Percentiles rank a stretch among this genome's conserved stretches.
These are phyloP conservation scores for Atherinomorus stipes DNA, from an alignment of 2,113 vertebrate genomes.

Conservation along the genomic window DNA sequence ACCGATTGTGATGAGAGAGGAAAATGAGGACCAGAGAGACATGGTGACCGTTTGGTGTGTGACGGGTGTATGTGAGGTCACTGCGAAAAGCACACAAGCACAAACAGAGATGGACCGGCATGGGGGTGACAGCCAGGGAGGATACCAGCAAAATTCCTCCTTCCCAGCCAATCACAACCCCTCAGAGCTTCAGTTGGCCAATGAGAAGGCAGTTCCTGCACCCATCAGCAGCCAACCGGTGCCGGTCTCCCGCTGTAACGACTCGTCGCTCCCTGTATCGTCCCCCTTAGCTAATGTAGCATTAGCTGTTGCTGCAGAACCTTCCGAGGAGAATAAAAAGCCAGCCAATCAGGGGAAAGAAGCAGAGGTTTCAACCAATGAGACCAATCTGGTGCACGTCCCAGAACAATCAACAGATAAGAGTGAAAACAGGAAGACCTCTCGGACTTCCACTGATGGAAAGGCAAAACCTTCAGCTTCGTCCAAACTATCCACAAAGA, in stretches of 20 bases:
- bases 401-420: not conserved
- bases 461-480: not conserved
- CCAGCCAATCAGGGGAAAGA: not conserved
- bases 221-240: constrained; percentile 71
- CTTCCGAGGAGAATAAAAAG: constrained; percentile 8
- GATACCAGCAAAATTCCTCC: constrained; percentile 20
- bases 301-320: constrained; percentile 1
- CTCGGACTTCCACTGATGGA: not conserved
- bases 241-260: constrained; percentile 54
- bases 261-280: constrained; percentile 20
- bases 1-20: not conserved
- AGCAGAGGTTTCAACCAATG: not conserved
- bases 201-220: constrained; percentile 44
- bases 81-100: not conserved
- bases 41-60: constrained; percentile 65
- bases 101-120: constrained; percentile 12
- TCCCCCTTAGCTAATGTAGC: constrained; percentile 49
- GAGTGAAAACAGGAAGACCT: not conserved
- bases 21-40: not conserved
- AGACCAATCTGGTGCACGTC: not conserved
- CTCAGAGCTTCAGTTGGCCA: constrained; percentile 34
- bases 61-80: constrained; percentile 60
- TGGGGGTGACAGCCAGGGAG: not conserved
- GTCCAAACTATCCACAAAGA: constrained; percentile 27
- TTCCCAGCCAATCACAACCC: constrained; percentile 14